phyloP scores from a whole-genome alignment of 2,113 vertebrate genomes.

The Scatophagus argus region DNA sequence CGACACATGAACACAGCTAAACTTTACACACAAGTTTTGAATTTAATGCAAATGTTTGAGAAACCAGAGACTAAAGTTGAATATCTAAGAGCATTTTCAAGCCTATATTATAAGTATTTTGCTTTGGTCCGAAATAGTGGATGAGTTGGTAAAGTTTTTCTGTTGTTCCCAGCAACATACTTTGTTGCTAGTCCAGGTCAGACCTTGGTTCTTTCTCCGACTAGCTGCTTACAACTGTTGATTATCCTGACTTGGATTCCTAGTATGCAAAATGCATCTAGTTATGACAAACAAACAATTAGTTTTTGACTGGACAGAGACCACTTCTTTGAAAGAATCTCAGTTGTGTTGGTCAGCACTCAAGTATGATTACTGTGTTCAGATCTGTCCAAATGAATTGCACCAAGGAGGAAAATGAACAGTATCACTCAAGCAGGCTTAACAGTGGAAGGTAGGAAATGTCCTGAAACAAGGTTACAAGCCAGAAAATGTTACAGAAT shows the following conservation, averaged over 20 bases:
- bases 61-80: not conserved
- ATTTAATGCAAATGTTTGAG: not conserved
- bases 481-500: not conserved
- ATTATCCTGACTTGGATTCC: not conserved
- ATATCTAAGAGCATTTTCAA: not conserved
- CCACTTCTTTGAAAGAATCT: no score
- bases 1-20: no score
- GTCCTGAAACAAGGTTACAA: conserved; percentile 5
- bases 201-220: not conserved
- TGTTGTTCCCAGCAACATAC: not conserved
- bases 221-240: not conserved
- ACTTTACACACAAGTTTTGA: not conserved
- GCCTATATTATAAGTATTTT: not conserved
- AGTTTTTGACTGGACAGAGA: not conserved
- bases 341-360: not conserved
- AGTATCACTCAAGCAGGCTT: no score
- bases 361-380: not conserved
- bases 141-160: not conserved
- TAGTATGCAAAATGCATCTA: not conserved
- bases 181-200: not conserved
- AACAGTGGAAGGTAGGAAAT: no score
- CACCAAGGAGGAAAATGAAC: not conserved
- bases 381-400: not conserved
- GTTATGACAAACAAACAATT: no score
- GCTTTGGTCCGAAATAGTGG: no score